phyloP scores from a whole-genome alignment of 2,113 vertebrate species.

The Perca fluviatilis region DNA sequence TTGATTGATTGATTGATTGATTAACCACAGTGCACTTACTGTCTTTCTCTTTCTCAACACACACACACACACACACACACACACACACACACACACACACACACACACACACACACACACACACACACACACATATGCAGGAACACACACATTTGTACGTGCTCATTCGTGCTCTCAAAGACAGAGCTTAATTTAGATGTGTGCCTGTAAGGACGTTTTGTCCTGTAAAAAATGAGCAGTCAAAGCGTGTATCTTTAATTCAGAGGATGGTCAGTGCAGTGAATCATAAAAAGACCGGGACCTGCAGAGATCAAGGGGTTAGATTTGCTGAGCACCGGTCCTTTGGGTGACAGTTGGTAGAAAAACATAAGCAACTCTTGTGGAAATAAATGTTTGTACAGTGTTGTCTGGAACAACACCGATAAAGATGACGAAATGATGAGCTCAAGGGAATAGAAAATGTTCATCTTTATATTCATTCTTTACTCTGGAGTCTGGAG shows the following conservation, averaged over 20 bases:
- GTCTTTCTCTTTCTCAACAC: not conserved
- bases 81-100: too few species aligned
- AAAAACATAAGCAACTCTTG: slow-evolving; percentile 11
- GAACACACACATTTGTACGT: slow-evolving; percentile 32
- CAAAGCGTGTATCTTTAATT: slow-evolving; percentile 70
- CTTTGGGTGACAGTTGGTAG: slow-evolving; percentile 24
- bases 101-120: not conserved
- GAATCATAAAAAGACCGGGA: slow-evolving; percentile 67
- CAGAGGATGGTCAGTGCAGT: slow-evolving; percentile 54
- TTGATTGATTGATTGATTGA: too few species aligned
- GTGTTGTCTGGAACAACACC: not conserved
- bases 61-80: slow-evolving; percentile 19
- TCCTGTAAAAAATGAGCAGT: slow-evolving; percentile 56
- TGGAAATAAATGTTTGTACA: slow-evolving; percentile 17
- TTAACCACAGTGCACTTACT: not conserved
- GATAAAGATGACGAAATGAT: slow-evolving; percentile 29
- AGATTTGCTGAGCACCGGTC: slow-evolving; percentile 8
- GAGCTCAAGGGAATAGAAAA: slow-evolving; percentile 8
- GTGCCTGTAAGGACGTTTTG: slow-evolving; percentile 63
- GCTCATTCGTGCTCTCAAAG: slow-evolving; percentile 18
- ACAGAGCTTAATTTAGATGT: slow-evolving; percentile 64
- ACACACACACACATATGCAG: not conserved
- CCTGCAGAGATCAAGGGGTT: slow-evolving; percentile 42
- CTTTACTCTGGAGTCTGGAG: not conserved
- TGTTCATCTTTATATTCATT: slow-evolving; percentile 23